Base-by-base conservation (phyloP, 1,140 invertebrate genomes). In the Scaptomyza hsui region DNA sequence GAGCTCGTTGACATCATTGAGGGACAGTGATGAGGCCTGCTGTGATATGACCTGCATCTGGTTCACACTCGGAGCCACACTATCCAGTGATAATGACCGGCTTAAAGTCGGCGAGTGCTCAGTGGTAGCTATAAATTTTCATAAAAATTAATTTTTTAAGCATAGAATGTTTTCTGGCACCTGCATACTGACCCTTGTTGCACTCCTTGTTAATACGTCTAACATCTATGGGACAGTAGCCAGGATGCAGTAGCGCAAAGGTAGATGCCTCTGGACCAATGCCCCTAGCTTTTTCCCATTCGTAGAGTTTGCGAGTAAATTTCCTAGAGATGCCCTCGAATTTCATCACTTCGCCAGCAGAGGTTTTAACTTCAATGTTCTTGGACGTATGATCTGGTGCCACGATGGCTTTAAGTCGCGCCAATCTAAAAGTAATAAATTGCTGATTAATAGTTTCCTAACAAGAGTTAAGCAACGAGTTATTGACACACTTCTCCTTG, bases 261-360 rank as follows among this genome's bases (percentile, higher is more conserved):
- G 96, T 97, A 0, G 96, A 97, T 0, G 94, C 94, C 90, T 96
- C 96, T 0, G 95, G 96, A 0, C 94, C 94, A 49, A 97, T 96
- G 2, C 96, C 96, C 47, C 94, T 92, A 24, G 96, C 95, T 68
- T 97, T 96, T 89, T 98, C 97, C 97, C 97, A 98, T 89, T 98
- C 96, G 89, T 97, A 97, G 0, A 98, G 92, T 88, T 97, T 97
- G 35, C 96, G 94, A 0, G 96, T 97, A 89, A 97, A 98, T 72
- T 97, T 97, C 51, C 96, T 94, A 0, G 95, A 97, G 65, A 97
- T 97, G 0, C 97, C 96, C 92, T 96, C 95, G 77, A 97, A 97
- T 76, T 95, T 93, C 83, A 96, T 96, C 41, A 96, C 95, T 47
- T 85, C 81, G 6, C 96, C 96, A 0, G 94, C 95, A 0, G 96